These are phyloP conservation scores for Drosophila auraria DNA, from an alignment of 1,140 invertebrate species.

Conservation along the genomic window DNA sequence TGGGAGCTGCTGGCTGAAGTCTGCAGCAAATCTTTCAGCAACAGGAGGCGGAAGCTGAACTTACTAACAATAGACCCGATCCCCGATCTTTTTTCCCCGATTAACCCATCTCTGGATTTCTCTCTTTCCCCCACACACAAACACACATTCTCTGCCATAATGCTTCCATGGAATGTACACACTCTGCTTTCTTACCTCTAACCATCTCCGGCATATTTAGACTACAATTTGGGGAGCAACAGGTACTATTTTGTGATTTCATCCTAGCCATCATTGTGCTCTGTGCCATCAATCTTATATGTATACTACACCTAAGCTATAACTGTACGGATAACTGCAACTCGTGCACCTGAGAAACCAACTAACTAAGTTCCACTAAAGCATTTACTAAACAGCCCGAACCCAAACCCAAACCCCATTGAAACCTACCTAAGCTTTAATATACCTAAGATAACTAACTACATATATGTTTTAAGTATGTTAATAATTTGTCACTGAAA, in stretches of 20 bases:
- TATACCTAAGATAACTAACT: conserved; percentile 31
- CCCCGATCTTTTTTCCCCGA: conserved; percentile 16
- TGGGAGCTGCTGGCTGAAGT: conserved; percentile 29
- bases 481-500: conserved; percentile 71
- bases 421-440: conserved; percentile 37
- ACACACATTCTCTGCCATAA: conserved; percentile 14
- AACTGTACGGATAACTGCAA: conserved; percentile 78
- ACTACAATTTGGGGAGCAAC: conserved; percentile 88
- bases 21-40: conserved; percentile 30
- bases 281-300: conserved; percentile 88
- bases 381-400: conserved; percentile 27
- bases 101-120: conserved; percentile 50
- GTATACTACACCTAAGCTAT: conserved; percentile 87
- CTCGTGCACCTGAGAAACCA: conserved; percentile 59
- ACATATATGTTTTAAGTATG: conserved; percentile 35
- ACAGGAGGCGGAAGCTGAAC: conserved; percentile 26
- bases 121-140: conserved; percentile 24
- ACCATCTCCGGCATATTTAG: conserved; percentile 79
- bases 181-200: conserved; percentile 57
- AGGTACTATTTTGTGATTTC: conserved; percentile 90
- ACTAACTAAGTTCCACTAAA: conserved; percentile 7
- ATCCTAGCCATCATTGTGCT: conserved; percentile 88
- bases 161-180: conserved; percentile 34
- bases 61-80: conserved; percentile 47
- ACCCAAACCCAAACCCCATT: conserved; percentile 17